Percentiles rank a stretch among this genome's conserved stretches.
phyloP scores from a whole-genome alignment of 2,888 invertebrate genomes.

The Cremastinae sp. region DNA sequence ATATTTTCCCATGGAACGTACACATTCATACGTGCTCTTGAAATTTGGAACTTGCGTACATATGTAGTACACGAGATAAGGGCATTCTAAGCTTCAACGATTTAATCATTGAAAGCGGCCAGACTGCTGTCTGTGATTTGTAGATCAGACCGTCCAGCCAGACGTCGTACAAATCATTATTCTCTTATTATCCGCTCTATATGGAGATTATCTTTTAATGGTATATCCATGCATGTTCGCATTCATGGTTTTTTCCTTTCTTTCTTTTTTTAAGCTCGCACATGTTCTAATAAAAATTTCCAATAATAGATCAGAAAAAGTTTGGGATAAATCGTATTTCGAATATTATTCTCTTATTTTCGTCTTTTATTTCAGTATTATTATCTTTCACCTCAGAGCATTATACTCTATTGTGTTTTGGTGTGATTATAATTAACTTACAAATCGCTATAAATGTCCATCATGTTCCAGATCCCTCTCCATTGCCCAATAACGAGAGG shows the following conservation, averaged over 20 bases:
- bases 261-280: too few relatives aligned
- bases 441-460: slow-evolving; percentile 79
- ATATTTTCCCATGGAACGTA: too few relatives aligned
- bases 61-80: background rate
- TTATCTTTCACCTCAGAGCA: background rate
- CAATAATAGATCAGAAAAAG: too few relatives aligned
- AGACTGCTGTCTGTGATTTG: slow-evolving; percentile 28
- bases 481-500: slow-evolving; percentile 82
- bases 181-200: too few relatives aligned
- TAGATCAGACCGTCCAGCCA: slow-evolving; percentile 45
- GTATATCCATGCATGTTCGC: background rate
- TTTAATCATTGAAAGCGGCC: slow-evolving; percentile 64
- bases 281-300: too few relatives aligned
- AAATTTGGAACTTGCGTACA: background rate
- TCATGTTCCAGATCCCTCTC: slow-evolving; percentile 82
- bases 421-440: slow-evolving; percentile 18
- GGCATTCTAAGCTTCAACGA: slow-evolving; percentile 16
- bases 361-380: too few relatives aligned
- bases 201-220: too few relatives aligned
- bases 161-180: slow-evolving; percentile 54
- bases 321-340: too few relatives aligned
- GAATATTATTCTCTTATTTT: too few relatives aligned
- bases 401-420: background rate
- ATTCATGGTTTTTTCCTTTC: too few relatives aligned
- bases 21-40: too few relatives aligned